Conservation (phyloP, 2,888 invertebrate genomes). For the Hipparchia semele region DNA sequence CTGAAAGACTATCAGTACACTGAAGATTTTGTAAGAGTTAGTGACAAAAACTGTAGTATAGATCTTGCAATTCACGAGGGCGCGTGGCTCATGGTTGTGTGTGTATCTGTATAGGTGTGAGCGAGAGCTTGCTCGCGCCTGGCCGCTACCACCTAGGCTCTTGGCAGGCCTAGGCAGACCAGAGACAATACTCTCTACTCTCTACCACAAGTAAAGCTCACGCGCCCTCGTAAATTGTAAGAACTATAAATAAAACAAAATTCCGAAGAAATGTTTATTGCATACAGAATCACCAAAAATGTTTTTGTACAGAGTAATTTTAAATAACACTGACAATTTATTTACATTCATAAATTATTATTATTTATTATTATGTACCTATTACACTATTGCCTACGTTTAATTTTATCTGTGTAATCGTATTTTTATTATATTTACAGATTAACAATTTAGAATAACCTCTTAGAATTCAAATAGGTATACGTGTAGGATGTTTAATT, state of each 20-base stretch:
- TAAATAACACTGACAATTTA: constrained; percentile 76
- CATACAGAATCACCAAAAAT: constrained; percentile 78
- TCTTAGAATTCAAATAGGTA: constrained; percentile 36
- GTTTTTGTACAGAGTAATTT: constrained; percentile 70
- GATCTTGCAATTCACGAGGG: too few relatives aligned
- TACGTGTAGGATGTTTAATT: constrained; percentile 32
- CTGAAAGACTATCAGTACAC: too few relatives aligned
- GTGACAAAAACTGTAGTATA: too few relatives aligned
- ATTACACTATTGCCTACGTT: constrained; percentile 52
- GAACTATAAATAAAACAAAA: constrained; percentile 28
- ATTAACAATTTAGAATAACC: constrained; percentile 54
- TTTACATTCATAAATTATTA: constrained; percentile 59
- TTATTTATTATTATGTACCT: constrained; percentile 42
- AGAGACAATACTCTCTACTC: too few relatives aligned
- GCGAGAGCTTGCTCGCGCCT: too few relatives aligned
- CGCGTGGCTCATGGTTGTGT: too few relatives aligned
- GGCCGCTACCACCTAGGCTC: too few relatives aligned
- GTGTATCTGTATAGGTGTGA: too few relatives aligned
- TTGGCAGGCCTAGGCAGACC: too few relatives aligned
- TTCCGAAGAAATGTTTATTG: constrained; percentile 79
- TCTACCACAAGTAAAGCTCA: too few relatives aligned
- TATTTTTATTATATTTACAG: constrained; percentile 63
- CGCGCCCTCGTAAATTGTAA: too few relatives aligned
- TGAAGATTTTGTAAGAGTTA: too few relatives aligned
- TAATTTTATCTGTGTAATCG: constrained; percentile 39